Evolutionary conservation across 2,113 vertebrate genomes (phyloP).

Genomic region (Platysternon megacephalum): DNA sequence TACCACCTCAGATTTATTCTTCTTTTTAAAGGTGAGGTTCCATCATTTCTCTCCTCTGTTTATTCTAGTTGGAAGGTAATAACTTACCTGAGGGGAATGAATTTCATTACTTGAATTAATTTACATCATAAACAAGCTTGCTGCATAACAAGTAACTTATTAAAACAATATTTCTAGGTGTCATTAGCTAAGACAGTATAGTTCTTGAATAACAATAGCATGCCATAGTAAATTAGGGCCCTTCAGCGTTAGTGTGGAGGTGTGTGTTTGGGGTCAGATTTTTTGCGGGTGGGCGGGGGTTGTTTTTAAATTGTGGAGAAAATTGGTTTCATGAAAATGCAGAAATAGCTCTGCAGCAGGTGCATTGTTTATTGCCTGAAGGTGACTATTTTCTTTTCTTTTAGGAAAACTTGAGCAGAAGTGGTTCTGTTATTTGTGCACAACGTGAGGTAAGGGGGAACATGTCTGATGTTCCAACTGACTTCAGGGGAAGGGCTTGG

Average conservation of each 20-base stretch:
- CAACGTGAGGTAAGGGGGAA: not conserved
- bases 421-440: not conserved
- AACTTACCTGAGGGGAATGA: not conserved
- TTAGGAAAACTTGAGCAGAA: not conserved
- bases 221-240: not conserved
- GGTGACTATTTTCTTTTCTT: not conserved
- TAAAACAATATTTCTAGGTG: not conserved
- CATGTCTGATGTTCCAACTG: not conserved
- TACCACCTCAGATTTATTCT: not conserved
- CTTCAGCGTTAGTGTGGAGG: not conserved
- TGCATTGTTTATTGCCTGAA: not conserved
- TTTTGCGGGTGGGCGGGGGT: not conserved
- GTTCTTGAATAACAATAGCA: not conserved
- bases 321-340: not conserved
- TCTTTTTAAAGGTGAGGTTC: not conserved
- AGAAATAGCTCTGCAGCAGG: not conserved
- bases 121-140: not conserved
- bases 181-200: not conserved
- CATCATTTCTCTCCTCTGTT: rapidly evolving
- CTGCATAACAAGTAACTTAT: not conserved
- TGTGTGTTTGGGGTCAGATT: not conserved
- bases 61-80: not conserved
- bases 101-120: not conserved
- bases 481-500: constrained; percentile 1
- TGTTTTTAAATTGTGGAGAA: not conserved